Conservation (phyloP, 2,888 invertebrate genomes). For the Folsomia manolachei region DNA sequence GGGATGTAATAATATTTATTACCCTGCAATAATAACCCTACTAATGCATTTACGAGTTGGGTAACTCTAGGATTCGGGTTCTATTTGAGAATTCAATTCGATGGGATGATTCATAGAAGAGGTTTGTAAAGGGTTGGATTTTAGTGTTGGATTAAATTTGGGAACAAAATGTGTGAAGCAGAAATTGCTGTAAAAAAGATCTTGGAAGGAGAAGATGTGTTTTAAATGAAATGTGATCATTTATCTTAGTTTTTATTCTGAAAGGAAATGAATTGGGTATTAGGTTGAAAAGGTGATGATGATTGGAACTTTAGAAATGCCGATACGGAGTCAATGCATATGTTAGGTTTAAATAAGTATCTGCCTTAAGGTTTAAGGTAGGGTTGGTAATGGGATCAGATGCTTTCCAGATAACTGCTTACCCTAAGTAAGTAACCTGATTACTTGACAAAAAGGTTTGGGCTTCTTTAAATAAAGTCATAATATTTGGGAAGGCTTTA, state of each 20-base stretch:
- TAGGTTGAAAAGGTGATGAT: not conserved
- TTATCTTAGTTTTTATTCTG: not conserved
- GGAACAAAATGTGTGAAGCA: not conserved
- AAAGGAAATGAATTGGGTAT: not conserved
- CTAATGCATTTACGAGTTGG: conserved; percentile 14
- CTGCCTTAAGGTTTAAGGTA: too few relatives aligned
- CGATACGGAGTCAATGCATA: too few relatives aligned
- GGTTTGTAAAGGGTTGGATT: not conserved
- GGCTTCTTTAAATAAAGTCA: conserved; percentile 24
- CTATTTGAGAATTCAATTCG: not conserved
- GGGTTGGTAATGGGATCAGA: too few relatives aligned
- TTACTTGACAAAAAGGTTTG: conserved; percentile 15
- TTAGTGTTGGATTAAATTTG: not conserved
- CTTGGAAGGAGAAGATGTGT: too few relatives aligned
- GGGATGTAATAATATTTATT: conserved; percentile 24
- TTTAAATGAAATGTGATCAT: not conserved
- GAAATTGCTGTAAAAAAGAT: too few relatives aligned
- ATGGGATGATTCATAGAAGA: not conserved
- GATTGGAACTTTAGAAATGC: too few relatives aligned
- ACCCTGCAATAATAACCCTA: conserved; percentile 18
- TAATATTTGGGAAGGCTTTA: conserved; percentile 12
- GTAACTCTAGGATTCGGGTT: too few relatives aligned
- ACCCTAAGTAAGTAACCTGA: too few relatives aligned
- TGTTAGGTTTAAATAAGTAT: too few relatives aligned
- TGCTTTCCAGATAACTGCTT: too few relatives aligned